These are phyloP conservation scores for Mobula hypostoma DNA, from an alignment of 2,113 vertebrate species.

Conservation along the genomic window DNA sequence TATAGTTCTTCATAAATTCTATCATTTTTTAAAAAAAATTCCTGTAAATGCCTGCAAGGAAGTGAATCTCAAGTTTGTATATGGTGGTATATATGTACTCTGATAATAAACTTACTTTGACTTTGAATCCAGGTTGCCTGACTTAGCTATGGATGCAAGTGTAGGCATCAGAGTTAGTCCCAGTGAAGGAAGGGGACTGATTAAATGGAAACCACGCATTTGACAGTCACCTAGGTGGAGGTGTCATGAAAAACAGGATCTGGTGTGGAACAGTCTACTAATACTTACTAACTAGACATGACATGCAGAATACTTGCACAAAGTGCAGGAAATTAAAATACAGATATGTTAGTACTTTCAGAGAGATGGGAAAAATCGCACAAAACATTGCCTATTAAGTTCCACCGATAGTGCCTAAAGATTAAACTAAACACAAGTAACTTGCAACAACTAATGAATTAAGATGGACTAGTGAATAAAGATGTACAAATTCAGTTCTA, in stretches of 20 bases:
- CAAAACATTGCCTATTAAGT: not conserved
- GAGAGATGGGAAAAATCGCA: not conserved
- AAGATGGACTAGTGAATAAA: not conserved
- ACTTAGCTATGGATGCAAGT: not conserved
- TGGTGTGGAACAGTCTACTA: not conserved
- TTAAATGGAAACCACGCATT: not conserved
- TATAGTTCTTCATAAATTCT: too few species aligned
- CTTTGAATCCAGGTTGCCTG: too few species aligned
- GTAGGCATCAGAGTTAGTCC: not conserved
- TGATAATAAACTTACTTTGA: too few species aligned
- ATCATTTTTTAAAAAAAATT: too few species aligned
- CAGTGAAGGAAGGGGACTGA: not conserved
- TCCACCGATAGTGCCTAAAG: not conserved
- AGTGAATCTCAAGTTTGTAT: too few species aligned
- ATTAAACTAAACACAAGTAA: not conserved
- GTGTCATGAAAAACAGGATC: not conserved
- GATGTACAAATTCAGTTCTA: not conserved
- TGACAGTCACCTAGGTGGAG: not conserved
- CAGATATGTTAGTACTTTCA: not conserved
- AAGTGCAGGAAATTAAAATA: not conserved
- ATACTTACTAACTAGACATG: not conserved
- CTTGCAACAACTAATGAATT: not conserved
- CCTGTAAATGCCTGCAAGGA: too few species aligned
- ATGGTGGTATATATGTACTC: too few species aligned
- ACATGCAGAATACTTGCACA: not conserved